Percentiles rank a stretch among this genome's conserved stretches.
Conservation (phyloP, 2,888 invertebrate genomes). For the Cantharis lateralis region DNA sequence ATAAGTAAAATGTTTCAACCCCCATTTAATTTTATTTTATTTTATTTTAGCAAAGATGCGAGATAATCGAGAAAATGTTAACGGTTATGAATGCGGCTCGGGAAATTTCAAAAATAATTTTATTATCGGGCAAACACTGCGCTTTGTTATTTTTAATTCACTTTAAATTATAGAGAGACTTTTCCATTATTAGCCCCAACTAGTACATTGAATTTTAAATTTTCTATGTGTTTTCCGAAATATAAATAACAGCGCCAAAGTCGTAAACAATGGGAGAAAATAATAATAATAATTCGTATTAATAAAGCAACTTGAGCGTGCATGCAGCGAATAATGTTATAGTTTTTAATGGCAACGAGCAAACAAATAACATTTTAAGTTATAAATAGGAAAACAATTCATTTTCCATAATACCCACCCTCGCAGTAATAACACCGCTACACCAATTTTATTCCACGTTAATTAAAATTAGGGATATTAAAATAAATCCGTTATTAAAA, state of each 20-base stretch:
- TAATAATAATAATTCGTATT: slow-evolving; percentile 13
- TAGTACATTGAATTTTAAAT: neutral
- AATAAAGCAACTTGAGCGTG: slow-evolving; percentile 21
- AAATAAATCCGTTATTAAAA: neutral
- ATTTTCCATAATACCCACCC: neutral
- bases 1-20: neutral
- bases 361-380: neutral
- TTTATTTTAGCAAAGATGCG: neutral
- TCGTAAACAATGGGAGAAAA: neutral
- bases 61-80: neutral
- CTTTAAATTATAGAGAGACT: neutral
- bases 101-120: neutral
- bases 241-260: neutral
- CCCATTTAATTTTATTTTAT: neutral
- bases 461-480: neutral
- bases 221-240: neutral
- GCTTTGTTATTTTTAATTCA: neutral
- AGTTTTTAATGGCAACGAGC: slow-evolving; percentile 5
- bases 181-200: neutral
- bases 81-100: neutral
- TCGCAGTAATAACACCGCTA: neutral
- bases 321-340: slow-evolving; percentile 15
- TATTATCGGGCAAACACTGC: neutral
- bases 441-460: neutral
- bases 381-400: neutral